These are phyloP conservation scores for Calidris pygmaea DNA, from an alignment of 2,113 vertebrate species.

Conservation along the genomic window DNA sequence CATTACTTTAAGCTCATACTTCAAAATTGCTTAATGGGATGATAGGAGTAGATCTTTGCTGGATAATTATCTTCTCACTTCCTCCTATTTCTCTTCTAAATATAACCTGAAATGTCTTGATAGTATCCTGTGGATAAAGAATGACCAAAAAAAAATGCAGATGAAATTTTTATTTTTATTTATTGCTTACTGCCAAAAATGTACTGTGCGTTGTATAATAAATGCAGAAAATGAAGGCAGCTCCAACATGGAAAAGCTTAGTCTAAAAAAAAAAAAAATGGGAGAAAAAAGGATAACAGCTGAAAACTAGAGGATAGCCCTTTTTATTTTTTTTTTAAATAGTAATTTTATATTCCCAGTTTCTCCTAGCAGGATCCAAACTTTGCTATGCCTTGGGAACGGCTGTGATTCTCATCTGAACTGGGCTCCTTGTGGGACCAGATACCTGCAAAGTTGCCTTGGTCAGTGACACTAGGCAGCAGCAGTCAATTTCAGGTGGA, in stretches of 20 bases:
- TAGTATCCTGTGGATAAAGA: background rate
- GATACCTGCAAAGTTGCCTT: background rate
- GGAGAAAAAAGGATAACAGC: background rate
- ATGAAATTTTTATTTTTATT: background rate
- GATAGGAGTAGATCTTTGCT: background rate
- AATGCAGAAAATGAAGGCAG: background rate
- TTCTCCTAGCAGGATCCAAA: background rate
- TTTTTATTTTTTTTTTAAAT: background rate
- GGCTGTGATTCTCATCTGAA: background rate
- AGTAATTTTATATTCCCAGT: background rate
- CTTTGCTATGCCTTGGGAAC: background rate
- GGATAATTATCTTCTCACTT: background rate
- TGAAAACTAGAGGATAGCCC: background rate
- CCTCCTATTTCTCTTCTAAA: background rate
- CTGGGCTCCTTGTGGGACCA: background rate
- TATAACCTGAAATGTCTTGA: background rate
- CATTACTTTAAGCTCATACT: background rate
- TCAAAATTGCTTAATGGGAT: constrained; percentile 1
- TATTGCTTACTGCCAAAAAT: background rate
- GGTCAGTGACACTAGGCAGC: background rate
- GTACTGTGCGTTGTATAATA: background rate
- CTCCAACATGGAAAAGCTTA: background rate
- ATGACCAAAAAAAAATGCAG: background rate
- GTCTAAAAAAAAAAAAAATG: background rate
- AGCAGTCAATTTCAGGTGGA: background rate